phyloP scores from a whole-genome alignment of 2,888 invertebrate species.

The Pinctada fucata region DNA sequence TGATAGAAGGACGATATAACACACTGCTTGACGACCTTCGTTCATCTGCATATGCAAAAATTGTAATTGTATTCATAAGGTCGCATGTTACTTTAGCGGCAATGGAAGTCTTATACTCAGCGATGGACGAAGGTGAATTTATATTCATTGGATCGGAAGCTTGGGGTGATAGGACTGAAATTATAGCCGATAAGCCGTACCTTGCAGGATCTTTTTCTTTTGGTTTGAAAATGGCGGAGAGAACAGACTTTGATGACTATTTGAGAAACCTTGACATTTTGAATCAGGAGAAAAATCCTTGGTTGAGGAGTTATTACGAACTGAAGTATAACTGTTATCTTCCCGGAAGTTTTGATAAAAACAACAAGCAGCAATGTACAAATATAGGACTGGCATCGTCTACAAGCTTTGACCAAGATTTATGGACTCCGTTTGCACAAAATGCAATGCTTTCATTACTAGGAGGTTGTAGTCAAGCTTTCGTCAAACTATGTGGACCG shows the following conservation, averaged over 20 bases:
- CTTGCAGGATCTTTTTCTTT: conserved; percentile 43
- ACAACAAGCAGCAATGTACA: conserved; percentile 5
- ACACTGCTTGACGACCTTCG: conserved; percentile 32
- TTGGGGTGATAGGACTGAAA: conserved; percentile 43
- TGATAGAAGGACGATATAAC: conserved; percentile 28
- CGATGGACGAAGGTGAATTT: conserved; percentile 41
- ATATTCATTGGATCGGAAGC: conserved; percentile 49
- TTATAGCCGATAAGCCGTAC: conserved; percentile 17
- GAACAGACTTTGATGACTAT: conserved; percentile 35
- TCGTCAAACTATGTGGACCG: conserved; percentile 13
- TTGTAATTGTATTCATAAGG: conserved; percentile 45
- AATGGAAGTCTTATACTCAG: conserved; percentile 29
- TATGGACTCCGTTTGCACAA: conserved; percentile 26
- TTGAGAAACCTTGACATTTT: too few species aligned
- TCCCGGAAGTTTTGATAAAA: conserved; percentile 50
- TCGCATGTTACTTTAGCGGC: conserved; percentile 38
- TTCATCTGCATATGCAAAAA: conserved; percentile 37
- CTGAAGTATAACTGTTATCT: conserved; percentile 44
- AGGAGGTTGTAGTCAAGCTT: conserved; percentile 18
- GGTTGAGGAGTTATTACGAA: conserved; percentile 20
- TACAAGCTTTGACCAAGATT: not conserved
- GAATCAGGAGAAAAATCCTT: not conserved
- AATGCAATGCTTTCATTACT: conserved; percentile 10
- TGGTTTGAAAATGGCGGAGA: conserved; percentile 39
- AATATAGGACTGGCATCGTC: not conserved